Percentiles rank a stretch among this genome's conserved stretches.
Evolutionary conservation across 2,113 vertebrate genomes (phyloP).

Genomic region (Rutilus rutilus): DNA sequence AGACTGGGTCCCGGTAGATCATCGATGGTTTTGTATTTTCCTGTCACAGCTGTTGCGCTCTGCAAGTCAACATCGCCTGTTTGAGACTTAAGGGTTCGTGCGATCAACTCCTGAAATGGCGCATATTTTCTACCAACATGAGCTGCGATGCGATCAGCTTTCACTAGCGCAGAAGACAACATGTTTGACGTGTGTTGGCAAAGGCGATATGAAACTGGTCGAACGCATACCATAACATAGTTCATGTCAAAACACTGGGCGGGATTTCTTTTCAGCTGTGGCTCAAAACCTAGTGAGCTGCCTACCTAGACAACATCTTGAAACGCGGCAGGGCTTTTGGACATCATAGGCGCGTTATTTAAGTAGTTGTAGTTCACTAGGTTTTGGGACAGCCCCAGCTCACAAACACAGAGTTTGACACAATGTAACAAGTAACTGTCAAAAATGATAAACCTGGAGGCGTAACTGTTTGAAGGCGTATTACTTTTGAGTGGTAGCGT

Average conservation of each 20-base stretch:
- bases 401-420: neutral
- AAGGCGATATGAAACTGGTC: neutral
- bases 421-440: neutral
- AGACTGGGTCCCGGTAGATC: conserved; percentile 75
- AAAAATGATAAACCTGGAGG: too few relatives aligned
- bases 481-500: too few relatives aligned
- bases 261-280: neutral
- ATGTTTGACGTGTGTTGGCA: neutral
- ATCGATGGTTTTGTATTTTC: conserved; percentile 66
- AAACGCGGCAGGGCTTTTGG: neutral
- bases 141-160: neutral
- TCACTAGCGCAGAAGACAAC: neutral
- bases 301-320: neutral
- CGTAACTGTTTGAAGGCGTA: neutral
- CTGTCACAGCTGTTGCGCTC: neutral
- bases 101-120: neutral
- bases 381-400: neutral
- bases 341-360: neutral
- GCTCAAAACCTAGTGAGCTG: neutral
- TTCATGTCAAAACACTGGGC: neutral
- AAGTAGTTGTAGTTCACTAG: neutral
- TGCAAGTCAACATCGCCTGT: conserved; percentile 47
- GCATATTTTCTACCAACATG: neutral
- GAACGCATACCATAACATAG: too few relatives aligned
- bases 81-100: neutral